Base-by-base conservation (phyloP, 2,888 invertebrate genomes). In the Germaria angustata region DNA sequence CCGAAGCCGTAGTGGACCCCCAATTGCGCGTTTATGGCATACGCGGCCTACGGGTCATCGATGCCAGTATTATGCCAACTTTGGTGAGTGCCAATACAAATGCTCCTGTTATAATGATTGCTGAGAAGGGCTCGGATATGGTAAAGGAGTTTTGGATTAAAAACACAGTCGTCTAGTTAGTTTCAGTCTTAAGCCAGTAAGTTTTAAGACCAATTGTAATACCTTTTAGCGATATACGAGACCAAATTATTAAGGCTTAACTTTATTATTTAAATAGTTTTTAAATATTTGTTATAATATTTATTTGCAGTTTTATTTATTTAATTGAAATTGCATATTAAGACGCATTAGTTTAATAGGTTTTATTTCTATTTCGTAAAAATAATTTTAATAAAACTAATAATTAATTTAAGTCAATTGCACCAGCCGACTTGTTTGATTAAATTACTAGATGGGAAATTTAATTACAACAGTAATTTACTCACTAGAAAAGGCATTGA, bases 51-150 rank as follows among this genome's bases (percentile, higher is more conserved):
- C 92, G 97, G 13, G 96, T 97, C 0, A 94, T 96, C 80, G 96
- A 97, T 87, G 96, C 96, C 0, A 96, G 96, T 72, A 95, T 96
- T 22, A 96, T 97, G 96, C 97, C 97, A 0, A 95, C 94, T 85
- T 91, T 96, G 84, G 96, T 96, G 0, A 96, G 96, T 85, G 96
- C 96, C 0, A 97, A 97, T 85, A 97, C 96, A 0, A 97, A 96
- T 87, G 96, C 96, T 0, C 96, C 96, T 0, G 94, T 94, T 0
- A 96, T 97, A 34, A 97, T 97, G 97, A 95, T 97, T 57, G 97
- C 95, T 0, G 97, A 97, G 89, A 97, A 97, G 89, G 97, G 95
- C 0, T 93, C 97, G 9, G 97, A 97, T 88, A 93, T 97, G 93
- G 95, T 97, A 61, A 97, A 96, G 88, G 95, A 96, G 85, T 95